phyloP scores from a whole-genome alignment of 2,797 vertebrate genomes.

The Parauchenoglanis ngamensis region DNA sequence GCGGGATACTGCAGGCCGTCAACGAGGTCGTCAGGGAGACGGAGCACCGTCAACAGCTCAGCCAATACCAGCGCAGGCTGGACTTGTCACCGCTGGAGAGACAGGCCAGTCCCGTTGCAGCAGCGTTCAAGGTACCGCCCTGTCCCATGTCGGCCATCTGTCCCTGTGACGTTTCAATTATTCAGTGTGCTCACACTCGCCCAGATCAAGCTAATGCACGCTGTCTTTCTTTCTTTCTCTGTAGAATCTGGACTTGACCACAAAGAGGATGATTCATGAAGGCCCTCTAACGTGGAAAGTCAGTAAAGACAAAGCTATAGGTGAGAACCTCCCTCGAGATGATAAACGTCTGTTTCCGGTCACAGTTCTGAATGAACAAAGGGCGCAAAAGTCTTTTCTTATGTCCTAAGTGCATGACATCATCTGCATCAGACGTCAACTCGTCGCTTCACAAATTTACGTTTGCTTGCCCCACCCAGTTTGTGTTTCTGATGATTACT shows the following conservation, averaged over 20 bases:
- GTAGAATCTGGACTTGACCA: conserved; percentile 88
- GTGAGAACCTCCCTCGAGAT: conserved; percentile 65
- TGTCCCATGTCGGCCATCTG: not conserved
- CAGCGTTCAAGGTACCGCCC: conserved; percentile 83
- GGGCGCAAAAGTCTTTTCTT: not conserved
- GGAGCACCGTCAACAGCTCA: conserved; percentile 83
- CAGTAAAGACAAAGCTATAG: conserved; percentile 90
- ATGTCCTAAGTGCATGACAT: not conserved
- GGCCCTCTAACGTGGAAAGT: conserved; percentile 89
- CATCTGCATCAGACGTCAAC: not conserved
- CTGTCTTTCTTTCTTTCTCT: not conserved
- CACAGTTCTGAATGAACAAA: not conserved
- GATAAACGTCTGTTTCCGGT: too few relatives aligned
- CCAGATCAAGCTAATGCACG: not conserved
- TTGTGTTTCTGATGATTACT: not conserved
- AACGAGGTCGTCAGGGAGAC: conserved; percentile 87
- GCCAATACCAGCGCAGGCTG: conserved; percentile 88
- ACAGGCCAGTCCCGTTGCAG: conserved; percentile 77
- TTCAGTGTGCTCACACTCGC: not conserved
- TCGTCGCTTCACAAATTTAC: not conserved
- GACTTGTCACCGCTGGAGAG: conserved; percentile 79
- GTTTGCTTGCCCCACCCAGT: not conserved
- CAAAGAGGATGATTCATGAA: conserved; percentile 89
- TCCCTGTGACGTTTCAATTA: not conserved
- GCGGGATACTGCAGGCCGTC: conserved; percentile 84